These are phyloP conservation scores for Vireo griseus DNA, from an alignment of 2,797 vertebrate species.

Conservation along the genomic window DNA sequence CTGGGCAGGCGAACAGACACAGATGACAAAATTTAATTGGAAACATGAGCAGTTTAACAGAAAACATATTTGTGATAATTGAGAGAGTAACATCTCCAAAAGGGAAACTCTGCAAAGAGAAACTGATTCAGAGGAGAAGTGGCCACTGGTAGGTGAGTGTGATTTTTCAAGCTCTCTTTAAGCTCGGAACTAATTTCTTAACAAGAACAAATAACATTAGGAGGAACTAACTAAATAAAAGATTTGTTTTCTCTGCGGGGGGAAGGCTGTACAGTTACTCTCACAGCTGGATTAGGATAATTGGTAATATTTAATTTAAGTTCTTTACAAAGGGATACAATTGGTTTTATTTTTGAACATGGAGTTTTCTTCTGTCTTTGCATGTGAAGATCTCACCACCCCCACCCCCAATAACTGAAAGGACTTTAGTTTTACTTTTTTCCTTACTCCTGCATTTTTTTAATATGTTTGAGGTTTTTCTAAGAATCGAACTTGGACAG, in stretches of 20 bases:
- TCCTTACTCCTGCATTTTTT: background rate
- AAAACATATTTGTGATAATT: constrained; percentile 77
- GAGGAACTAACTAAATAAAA: background rate
- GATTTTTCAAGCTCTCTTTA: constrained; percentile 39
- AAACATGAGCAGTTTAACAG: constrained; percentile 79
- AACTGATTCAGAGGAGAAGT: constrained; percentile 59
- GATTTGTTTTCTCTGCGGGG: background rate
- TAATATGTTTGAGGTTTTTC: constrained; percentile 39
- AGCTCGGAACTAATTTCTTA: background rate
- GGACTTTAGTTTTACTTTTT: constrained; percentile 6
- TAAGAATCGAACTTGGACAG: constrained; percentile 29
- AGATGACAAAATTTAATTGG: constrained; percentile 81
- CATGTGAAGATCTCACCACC: background rate
- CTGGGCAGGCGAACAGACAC: constrained; percentile 72
- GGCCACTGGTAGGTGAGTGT: constrained; percentile 53
- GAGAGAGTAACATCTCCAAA: constrained; percentile 68
- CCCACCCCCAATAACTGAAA: background rate
- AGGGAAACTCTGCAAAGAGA: constrained; percentile 65
- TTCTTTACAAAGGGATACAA: background rate
- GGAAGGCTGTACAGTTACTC: background rate
- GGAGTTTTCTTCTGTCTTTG: background rate
- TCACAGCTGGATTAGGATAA: background rate
- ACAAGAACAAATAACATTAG: background rate
- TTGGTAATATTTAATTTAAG: background rate
- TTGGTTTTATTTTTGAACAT: background rate